Evolutionary conservation across 1,140 invertebrate species (phyloP), one percentile per base, ranked within the genome.

Genomic region (Drosophila rufa): DNA sequence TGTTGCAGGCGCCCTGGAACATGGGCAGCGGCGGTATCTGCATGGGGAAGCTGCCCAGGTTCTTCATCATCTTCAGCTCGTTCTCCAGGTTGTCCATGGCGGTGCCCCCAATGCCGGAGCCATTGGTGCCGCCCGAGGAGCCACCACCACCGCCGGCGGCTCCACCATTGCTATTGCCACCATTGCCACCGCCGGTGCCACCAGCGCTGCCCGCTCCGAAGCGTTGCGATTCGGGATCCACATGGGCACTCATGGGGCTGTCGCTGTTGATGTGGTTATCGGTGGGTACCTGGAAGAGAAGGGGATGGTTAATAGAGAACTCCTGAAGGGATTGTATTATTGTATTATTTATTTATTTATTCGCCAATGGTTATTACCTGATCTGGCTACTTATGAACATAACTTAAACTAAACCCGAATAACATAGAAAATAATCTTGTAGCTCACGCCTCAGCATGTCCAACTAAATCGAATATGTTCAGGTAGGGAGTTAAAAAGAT

Each of bases 21-120:
- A 92, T 92, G 9, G 92, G 91, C 75, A 93, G 60, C 48, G 92
- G 82, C 17, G 92, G 92, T 45, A 93, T 92, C 61, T 93, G 92
- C 91, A 93, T 92, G 2, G 92, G 92, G 50, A 93, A 93, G 43
- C 82, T 93, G 57, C 87, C 82, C 57, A 93, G 64, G 22, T 91
- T 93, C 64, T 93, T 93, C 91, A 93, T 93, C 84, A 93, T 92
- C 57, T 93, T 93, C 25, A 93, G 80, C 55, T 93, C 92, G 22
- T 92, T 92, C 67, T 93, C 92, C 47, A 93, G 61, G 15, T 86
- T 93, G 27, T 93, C 91, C 79, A 93, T 93, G 27, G 60, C 75
- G 1, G 27, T 30, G 6, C 75, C 70, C 0, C 64, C 76, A 25
- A 87, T 87, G 42, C 84, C 75, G 0, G 60, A 33, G 2, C 77